Evolutionary conservation across 53 echinoderm and acorn worm species (phyloP).

Genomic region (Holothuria scabra): DNA sequence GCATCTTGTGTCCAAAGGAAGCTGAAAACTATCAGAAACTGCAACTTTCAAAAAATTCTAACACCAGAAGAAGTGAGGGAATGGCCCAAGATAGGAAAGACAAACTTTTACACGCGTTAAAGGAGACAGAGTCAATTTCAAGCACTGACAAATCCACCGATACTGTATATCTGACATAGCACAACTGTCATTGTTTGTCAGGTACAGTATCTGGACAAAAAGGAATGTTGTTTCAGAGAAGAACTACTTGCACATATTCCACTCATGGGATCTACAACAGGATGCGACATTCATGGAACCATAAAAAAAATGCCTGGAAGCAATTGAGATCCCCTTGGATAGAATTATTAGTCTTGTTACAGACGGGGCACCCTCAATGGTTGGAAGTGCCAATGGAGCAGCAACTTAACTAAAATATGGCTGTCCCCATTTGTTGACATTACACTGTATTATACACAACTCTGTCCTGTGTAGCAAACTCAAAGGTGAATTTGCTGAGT

Average conservation of each 20-base stretch:
- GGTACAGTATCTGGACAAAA: slow-evolving; percentile 31
- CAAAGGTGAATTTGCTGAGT: slow-evolving; percentile 34
- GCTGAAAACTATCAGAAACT: slow-evolving; percentile 40
- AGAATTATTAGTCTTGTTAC: slow-evolving; percentile 32
- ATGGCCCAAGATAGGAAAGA: slow-evolving; percentile 31
- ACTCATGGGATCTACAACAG: slow-evolving; percentile 44
- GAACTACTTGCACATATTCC: slow-evolving; percentile 36
- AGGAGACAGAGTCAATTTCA: slow-evolving; percentile 11
- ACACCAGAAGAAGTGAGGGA: slow-evolving; percentile 47
- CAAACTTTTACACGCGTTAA: slow-evolving; percentile 6
- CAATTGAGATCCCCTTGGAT: slow-evolving; percentile 24
- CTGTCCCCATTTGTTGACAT: slow-evolving; percentile 36
- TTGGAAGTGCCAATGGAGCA: slow-evolving; percentile 22
- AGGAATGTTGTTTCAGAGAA: slow-evolving; percentile 23
- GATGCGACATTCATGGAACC: slow-evolving; percentile 27
- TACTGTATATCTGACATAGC: slow-evolving; percentile 42
- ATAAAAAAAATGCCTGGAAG: slow-evolving; percentile 30
- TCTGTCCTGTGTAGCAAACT: slow-evolving; percentile 45
- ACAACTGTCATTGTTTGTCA: slow-evolving; percentile 52
- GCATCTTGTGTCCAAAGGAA: slow-evolving; percentile 34
- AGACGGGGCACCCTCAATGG: slow-evolving; percentile 55
- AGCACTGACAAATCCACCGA: slow-evolving; percentile 48
- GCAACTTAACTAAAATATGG: slow-evolving; percentile 29
- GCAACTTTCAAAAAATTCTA: slow-evolving; percentile 46
- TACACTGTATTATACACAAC: slow-evolving; percentile 50